Base-by-base conservation (phyloP, 2,113 vertebrate genomes). In the Acanthochromis polyacanthus region DNA sequence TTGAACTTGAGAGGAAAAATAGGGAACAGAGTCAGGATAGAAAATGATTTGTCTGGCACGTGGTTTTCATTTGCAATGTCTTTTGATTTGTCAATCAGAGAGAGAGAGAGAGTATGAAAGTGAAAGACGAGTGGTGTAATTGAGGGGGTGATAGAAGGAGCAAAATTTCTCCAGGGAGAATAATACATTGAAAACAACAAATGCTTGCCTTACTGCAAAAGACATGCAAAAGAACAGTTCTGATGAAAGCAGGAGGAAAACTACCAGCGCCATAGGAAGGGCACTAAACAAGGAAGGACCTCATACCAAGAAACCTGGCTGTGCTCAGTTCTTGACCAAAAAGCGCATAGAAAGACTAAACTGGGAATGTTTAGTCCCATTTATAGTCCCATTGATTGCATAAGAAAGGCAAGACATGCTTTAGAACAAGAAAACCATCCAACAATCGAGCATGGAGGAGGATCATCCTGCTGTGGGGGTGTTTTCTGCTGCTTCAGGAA, bases 1-100 rank as follows among this genome's bases (percentile, higher is more conserved):
- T 71, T 74, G 40, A 60, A 69, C 20, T 46, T 72, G 8, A 32
- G 16, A 23, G 57, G 38, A 16, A 50, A 48, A 17, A 17, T 16
- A 10, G 8, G 48, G 0, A 48, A 50, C 19, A 32, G 50, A 10
- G 32, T 15, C 71, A 22, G 28, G 45, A 51, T 20, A 50, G 50
- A 51, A 70, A 25, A 53, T 45, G 11, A 38, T n/a, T 58, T 52
- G 25, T 20, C 10, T 19, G 2, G 17, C 10, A 23, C 15, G 23
- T 45, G 38, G 57, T 55, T 78, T 71, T 66, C 22, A 69, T 15
- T 70, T 71, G 15, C 10, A 60, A 10, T 20, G 11, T 16, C n/a
- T 3, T 63, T 50, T 60, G 56, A 14, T 67, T 81, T 71, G 45
- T 75, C 20, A 59, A 45, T 66, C 63, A 70, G n/a, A n/a, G n/a